phyloP scores from a whole-genome alignment of 2,888 invertebrate species.

The Caenorhabditis sp. region DNA sequence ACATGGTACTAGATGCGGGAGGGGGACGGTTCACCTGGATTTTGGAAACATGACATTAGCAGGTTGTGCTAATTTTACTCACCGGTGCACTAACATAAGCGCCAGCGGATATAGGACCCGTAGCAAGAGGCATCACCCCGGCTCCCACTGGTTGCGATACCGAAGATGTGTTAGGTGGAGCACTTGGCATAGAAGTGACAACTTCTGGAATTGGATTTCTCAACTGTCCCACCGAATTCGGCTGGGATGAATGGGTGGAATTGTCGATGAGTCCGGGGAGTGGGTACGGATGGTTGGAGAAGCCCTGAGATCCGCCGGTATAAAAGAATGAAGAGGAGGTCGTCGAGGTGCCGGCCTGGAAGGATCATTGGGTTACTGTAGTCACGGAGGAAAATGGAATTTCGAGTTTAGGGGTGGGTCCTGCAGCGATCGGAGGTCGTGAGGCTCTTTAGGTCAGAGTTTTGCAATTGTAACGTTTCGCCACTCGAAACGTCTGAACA shows the following conservation, averaged over 20 bases:
- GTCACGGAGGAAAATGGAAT: background rate
- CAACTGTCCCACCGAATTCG: slow-evolving; percentile 1
- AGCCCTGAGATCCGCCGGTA: slow-evolving; percentile 57
- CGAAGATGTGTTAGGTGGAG: slow-evolving; percentile 1
- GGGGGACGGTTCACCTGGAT: background rate
- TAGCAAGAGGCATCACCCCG: background rate
- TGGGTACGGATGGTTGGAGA: slow-evolving; percentile 58
- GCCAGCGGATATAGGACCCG: slow-evolving; percentile 8
- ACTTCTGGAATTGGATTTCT: slow-evolving; percentile 6
- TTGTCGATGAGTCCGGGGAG: slow-evolving; percentile 56
- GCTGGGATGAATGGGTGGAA: slow-evolving; percentile 45
- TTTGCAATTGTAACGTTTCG: too few relatives aligned
- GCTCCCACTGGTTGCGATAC: slow-evolving; percentile 10
- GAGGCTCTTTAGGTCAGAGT: too few relatives aligned
- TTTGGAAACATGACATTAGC: too few relatives aligned
- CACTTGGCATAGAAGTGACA: slow-evolving; percentile 15
- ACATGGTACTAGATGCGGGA: background rate
- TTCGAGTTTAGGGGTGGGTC: too few relatives aligned
- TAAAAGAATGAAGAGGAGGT: slow-evolving; percentile 40
- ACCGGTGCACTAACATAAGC: slow-evolving; percentile 9
- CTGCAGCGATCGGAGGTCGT: too few relatives aligned
- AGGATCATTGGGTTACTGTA: background rate
- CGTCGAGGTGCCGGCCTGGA: slow-evolving; percentile 21
- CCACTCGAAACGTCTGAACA: too few relatives aligned
- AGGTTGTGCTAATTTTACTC: too few relatives aligned